Conservation (phyloP, 2,797 vertebrate species). For the Varecia variegata region DNA sequence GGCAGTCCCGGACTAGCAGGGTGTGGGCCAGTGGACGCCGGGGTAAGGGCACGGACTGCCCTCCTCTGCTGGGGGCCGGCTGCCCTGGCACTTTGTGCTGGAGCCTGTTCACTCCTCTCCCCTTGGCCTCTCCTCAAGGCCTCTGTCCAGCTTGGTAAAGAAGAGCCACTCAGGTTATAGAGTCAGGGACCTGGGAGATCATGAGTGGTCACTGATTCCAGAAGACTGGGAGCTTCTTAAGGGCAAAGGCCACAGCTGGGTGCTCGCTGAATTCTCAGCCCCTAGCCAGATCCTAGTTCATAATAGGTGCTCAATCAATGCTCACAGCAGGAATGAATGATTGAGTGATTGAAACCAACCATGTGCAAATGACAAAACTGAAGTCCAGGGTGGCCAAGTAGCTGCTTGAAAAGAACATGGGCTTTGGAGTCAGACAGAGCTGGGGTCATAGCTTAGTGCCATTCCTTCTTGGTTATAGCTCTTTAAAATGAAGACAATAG, state of each 20-base stretch:
- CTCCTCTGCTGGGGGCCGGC: neutral
- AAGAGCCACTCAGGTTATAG: neutral
- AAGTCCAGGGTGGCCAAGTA: neutral
- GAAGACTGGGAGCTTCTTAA: neutral
- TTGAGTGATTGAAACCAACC: neutral
- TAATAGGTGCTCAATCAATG: neutral
- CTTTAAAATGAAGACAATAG: slow-evolving; percentile 12
- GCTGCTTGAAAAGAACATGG: neutral
- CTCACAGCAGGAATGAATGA: neutral
- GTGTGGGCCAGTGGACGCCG: neutral
- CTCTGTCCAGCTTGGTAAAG: neutral
- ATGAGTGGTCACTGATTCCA: neutral
- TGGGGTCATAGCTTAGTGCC: neutral
- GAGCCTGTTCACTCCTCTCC: neutral
- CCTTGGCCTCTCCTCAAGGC: neutral
- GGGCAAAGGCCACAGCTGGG: neutral
- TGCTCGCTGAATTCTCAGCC: neutral
- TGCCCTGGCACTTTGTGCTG: neutral
- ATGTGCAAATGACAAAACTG: neutral
- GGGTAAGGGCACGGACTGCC: neutral
- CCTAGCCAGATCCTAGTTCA: neutral
- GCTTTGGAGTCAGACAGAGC: neutral
- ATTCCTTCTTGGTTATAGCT: neutral
- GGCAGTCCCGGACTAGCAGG: neutral
- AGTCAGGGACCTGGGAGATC: neutral